Evolutionary conservation across 2,113 vertebrate species (phyloP), one percentile per base, ranked within the genome.

Genomic region (Entelurus aequoreus): DNA sequence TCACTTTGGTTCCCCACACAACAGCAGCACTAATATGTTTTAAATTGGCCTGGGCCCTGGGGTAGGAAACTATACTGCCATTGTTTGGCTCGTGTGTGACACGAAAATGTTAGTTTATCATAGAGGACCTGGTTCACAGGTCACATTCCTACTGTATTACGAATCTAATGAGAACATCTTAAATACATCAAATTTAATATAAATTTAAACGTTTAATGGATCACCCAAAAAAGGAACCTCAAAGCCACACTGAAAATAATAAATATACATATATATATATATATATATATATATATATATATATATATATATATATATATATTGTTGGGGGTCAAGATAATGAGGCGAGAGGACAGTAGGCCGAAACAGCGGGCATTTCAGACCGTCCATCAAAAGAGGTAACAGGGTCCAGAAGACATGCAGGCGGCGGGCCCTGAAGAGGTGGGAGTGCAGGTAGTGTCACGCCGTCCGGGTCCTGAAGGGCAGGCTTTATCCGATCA

Each of bases 21-120:
- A 81, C 76, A 75, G 72, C 60, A 66, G 59, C 62, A 71, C 76
- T 76, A 80, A 84, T 79, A 71, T 76, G 77, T 77, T 83, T 84
- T 77, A 72, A 86, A 83, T 78, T 80, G 76, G 75, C 74, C 70
- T 55, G 71, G 72, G 73, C 68, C 73, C 65, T 52, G 42, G 75
- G 65, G 64, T 72, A 47, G 65, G 57, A 74, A 73, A 67, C 64
- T 62, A 48, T 47, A 76, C 66, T 72, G 60, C 36, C 58, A 57
- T 19, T 57, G 40, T 65, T 63, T 63, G 48, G 51, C 54, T 73
- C 69, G 49, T 15, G 55, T 78, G 71, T 72, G 74, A 79, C 54
- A 68, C 38, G 56, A 64, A 54, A 60, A 68, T 28, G 3, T 64
- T 59, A 61, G 75, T 84, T 60, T 60, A 71, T 67, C 71, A 68